phyloP scores from a whole-genome alignment of 2,113 vertebrate species.

The Ascaphus truei region DNA sequence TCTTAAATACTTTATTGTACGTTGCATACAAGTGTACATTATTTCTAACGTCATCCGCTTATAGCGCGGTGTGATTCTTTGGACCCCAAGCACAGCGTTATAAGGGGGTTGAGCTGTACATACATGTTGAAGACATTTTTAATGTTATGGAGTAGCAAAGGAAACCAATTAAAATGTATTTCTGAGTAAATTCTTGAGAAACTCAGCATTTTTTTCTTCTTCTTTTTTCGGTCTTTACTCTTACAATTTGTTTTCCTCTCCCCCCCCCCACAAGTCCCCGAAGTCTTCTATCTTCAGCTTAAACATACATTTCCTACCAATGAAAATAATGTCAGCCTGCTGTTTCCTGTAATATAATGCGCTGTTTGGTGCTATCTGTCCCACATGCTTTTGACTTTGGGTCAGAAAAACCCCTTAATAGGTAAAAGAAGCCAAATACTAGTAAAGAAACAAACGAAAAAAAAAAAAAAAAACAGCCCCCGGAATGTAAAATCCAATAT shows the following conservation, averaged over 20 bases:
- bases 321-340: constrained; percentile 22
- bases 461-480: too few species aligned
- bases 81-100: too few species aligned
- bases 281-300: constrained; percentile 13
- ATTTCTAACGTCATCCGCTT: too few species aligned
- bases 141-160: neutral
- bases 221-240: neutral
- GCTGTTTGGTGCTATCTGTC: constrained; percentile 5
- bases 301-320: constrained; percentile 14
- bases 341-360: constrained; percentile 22
- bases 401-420: neutral
- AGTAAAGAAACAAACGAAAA: neutral
- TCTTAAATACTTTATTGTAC: too few species aligned
- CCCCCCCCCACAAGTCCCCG: constrained; percentile 8
- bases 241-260: constrained; percentile 18
- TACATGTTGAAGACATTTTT: neutral
- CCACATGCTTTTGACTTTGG: constrained; percentile 12
- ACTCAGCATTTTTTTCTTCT: neutral
- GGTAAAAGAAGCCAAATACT: constrained; percentile 10
- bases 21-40: too few species aligned
- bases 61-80: too few species aligned
- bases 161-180: constrained; percentile 7
- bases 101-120: too few species aligned
- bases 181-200: constrained; percentile 24
- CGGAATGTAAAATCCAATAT: too few species aligned